Evolutionary conservation across 2,113 vertebrate genomes (phyloP).

Genomic region (Clarias macrocephalus): DNA sequence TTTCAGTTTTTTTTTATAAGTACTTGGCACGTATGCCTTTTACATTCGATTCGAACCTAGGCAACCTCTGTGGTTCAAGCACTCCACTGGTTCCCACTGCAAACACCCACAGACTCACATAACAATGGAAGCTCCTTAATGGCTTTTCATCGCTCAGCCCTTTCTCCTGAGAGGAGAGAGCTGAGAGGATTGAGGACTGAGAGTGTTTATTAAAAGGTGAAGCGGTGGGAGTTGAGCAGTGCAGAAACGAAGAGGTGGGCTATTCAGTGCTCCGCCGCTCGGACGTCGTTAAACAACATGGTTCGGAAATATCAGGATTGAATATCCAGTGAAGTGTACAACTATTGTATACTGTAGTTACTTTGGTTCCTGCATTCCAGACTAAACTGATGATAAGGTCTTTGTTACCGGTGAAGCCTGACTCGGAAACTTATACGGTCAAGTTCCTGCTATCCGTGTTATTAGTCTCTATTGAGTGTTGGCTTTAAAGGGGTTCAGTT

Average conservation of each 20-base stretch:
- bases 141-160: slow-evolving; percentile 37
- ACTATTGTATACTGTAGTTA: neutral
- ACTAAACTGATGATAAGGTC: neutral
- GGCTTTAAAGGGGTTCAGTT: slow-evolving; percentile 39
- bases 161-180: slow-evolving; percentile 20
- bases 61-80: slow-evolving; percentile 19
- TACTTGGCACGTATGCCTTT: neutral
- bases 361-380: slow-evolving; percentile 3
- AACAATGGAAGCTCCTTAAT: slow-evolving; percentile 37
- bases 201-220: slow-evolving; percentile 49
- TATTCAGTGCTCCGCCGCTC: neutral
- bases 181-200: slow-evolving; percentile 34
- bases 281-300: neutral
- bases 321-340: slow-evolving; percentile 5
- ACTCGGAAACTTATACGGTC: slow-evolving; percentile 12
- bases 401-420: neutral
- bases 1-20: neutral
- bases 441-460: slow-evolving; percentile 39
- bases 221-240: slow-evolving; percentile 22
- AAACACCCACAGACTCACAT: neutral
- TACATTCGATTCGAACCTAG: neutral
- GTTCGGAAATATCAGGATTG: neutral
- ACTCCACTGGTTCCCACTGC: slow-evolving; percentile 3
- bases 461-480: slow-evolving; percentile 36
- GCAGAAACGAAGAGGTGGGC: neutral